Evolutionary conservation across 2,113 vertebrate species (phyloP).

Genomic region (Heterotilapia buettikoferi): DNA sequence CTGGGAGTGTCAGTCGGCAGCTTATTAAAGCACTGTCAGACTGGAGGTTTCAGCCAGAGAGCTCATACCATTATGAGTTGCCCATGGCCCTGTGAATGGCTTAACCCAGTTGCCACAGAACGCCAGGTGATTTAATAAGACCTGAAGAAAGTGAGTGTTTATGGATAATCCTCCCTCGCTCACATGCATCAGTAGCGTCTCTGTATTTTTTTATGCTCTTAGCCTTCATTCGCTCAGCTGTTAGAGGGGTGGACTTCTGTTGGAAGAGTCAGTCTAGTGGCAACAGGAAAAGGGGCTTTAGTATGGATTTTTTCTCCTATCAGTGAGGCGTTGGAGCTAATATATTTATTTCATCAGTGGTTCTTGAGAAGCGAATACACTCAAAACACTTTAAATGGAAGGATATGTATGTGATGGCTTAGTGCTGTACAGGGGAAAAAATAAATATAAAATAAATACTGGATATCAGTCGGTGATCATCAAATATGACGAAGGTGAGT

Average conservation of each 20-base stretch:
- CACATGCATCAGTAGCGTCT: background rate
- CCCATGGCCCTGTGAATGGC: slow-evolving; percentile 22
- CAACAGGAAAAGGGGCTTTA: background rate
- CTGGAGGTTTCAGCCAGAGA: slow-evolving; percentile 26
- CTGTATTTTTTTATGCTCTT: background rate
- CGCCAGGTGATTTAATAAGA: slow-evolving; percentile 61
- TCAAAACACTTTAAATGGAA: background rate
- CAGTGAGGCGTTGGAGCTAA: background rate
- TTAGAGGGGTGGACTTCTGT: background rate
- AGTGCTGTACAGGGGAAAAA: background rate
- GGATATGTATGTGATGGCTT: background rate
- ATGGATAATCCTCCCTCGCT: slow-evolving; percentile 36
- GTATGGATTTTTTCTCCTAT: background rate
- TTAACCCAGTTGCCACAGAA: slow-evolving; percentile 23
- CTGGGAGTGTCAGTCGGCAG: slow-evolving; percentile 46
- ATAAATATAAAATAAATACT: background rate
- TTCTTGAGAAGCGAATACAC: background rate
- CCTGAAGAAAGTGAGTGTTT: slow-evolving; percentile 18
- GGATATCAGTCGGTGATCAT: background rate
- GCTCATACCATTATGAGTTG: slow-evolving; percentile 36
- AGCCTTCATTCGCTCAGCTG: background rate
- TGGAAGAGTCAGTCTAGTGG: background rate
- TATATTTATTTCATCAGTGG: background rate
- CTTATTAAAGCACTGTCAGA: slow-evolving; percentile 51
- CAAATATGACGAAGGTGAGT: background rate